A percentile compares a stretch with the other conserved stretches of the same genome.
Evolutionary conservation across 1,140 invertebrate species (phyloP).

Genomic region (Oppia nitens): DNA sequence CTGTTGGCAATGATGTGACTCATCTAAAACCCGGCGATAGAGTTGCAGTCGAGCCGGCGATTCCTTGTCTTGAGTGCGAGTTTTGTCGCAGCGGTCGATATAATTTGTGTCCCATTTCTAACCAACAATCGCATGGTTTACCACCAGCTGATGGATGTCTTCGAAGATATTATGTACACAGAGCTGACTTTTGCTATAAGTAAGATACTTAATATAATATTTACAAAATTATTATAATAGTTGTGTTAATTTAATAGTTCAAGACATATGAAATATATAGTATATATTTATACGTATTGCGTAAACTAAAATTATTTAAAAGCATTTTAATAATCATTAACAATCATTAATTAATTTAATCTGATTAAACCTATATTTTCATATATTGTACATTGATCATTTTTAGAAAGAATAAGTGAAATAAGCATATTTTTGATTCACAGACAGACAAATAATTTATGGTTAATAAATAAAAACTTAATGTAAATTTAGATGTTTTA

Average conservation of each 20-base stretch:
- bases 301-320: not conserved
- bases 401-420: no score
- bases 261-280: not conserved
- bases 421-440: no score
- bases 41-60: constrained; percentile 79
- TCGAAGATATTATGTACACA: constrained; percentile 62
- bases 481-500: no score
- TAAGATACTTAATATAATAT: constrained; percentile 26
- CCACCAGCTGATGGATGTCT: constrained; percentile 74
- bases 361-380: not conserved
- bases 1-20: constrained; percentile 53
- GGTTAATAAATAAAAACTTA: no score
- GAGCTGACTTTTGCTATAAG: constrained; percentile 87
- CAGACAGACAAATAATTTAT: no score
- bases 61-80: constrained; percentile 61
- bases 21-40: constrained; percentile 54
- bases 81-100: constrained; percentile 72
- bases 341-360: not conserved
- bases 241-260: not conserved
- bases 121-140: constrained; percentile 74
- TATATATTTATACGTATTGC: not conserved
- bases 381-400: not conserved
- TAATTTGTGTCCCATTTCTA: constrained; percentile 53
- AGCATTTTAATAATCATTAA: not conserved
- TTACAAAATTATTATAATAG: not conserved